phyloP scores from a whole-genome alignment of 1,140 invertebrate genomes.

The Mamestra configurata region DNA sequence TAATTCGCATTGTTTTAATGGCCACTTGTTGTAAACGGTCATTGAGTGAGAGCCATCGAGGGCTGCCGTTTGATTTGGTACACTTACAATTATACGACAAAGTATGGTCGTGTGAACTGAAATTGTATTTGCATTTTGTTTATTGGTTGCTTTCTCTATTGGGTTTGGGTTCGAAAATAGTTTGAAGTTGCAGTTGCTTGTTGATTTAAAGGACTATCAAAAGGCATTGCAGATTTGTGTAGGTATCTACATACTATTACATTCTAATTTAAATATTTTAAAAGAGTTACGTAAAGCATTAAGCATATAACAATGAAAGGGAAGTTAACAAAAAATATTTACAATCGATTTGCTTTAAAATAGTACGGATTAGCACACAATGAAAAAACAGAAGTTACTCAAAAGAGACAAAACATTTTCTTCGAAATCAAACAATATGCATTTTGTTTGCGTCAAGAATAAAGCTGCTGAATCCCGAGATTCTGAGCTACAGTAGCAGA shows the following conservation, averaged over 20 bases:
- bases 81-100: constrained; percentile 60
- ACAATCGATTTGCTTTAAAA: not conserved
- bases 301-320: not conserved
- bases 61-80: constrained; percentile 71
- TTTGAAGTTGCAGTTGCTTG: not conserved
- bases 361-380: not conserved
- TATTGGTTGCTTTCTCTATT: not conserved
- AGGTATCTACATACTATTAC: not conserved
- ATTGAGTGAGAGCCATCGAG: constrained; percentile 71
- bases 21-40: constrained; percentile 73
- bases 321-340: not conserved
- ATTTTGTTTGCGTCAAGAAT: constrained; percentile 36
- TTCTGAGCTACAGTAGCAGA: constrained; percentile 63
- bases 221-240: too few species aligned
- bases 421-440: constrained; percentile 40
- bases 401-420: constrained; percentile 6
- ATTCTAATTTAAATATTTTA: not conserved
- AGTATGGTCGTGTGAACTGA: constrained; percentile 55
- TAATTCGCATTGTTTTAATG: constrained; percentile 80
- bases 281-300: not conserved
- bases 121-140: constrained; percentile 20
- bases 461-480: not conserved
- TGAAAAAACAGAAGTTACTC: not conserved
- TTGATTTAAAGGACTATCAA: not conserved
- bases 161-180: not conserved